These are phyloP conservation scores for Encarsia formosa DNA, from an alignment of 2,888 invertebrate species.

Conservation along the genomic window DNA sequence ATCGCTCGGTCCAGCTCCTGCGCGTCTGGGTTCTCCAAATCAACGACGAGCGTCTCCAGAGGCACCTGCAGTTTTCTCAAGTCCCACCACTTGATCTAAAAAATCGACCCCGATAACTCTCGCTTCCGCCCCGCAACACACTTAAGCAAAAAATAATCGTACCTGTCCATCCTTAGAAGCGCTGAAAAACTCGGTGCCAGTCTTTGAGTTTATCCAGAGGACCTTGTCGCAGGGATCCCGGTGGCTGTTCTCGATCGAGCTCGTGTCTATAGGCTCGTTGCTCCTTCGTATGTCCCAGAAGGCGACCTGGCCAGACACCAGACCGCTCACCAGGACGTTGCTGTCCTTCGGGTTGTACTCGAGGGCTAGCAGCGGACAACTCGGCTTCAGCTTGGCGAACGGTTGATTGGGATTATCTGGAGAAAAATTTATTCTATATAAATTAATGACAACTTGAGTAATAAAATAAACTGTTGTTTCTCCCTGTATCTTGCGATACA, in stretches of 20 bases:
- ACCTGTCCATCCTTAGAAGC: conserved; percentile 89
- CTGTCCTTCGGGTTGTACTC: conserved; percentile 49
- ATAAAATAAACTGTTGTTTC: too few relatives aligned
- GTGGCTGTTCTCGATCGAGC: conserved; percentile 79
- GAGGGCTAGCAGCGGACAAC: conserved; percentile 42
- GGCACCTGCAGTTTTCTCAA: conserved; percentile 70
- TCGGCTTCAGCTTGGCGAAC: conserved; percentile 41
- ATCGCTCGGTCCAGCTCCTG: conserved; percentile 63
- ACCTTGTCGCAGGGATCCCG: conserved; percentile 83
- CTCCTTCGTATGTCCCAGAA: conserved; percentile 86
- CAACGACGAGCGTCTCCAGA: conserved; percentile 68
- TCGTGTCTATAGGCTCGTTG: conserved; percentile 72
- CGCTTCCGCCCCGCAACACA: too few relatives aligned
- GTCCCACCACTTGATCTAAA: conserved; percentile 63
- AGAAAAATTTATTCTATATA: too few relatives aligned
- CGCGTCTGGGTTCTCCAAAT: conserved; percentile 63
- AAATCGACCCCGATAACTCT: too few relatives aligned
- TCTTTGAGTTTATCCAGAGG: conserved; percentile 91
- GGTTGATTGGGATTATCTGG: conserved; percentile 44
- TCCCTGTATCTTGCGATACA: too few relatives aligned
- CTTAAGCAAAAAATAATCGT: conserved; percentile 6
- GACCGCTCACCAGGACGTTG: conserved; percentile 44
- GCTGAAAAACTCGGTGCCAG: conserved; percentile 91
- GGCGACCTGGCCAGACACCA: conserved; percentile 53
- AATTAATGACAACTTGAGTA: too few relatives aligned